Evolutionary conservation across 2,888 invertebrate genomes (phyloP).

Genomic region (Sesamia inferens): DNA sequence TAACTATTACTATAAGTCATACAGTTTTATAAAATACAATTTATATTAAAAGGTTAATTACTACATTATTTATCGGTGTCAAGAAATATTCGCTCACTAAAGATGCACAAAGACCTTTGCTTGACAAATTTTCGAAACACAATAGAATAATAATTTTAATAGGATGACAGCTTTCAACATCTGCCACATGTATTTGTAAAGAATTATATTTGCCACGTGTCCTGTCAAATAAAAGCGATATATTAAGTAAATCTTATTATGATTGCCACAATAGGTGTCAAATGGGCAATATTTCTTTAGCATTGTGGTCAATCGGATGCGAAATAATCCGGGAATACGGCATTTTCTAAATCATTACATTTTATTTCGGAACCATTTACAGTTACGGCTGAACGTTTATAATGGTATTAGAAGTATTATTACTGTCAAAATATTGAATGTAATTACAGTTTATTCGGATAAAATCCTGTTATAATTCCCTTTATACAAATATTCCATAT

Average conservation of each 20-base stretch:
- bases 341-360: conserved; percentile 63
- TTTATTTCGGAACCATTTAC: conserved; percentile 60
- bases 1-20: conserved; percentile 21
- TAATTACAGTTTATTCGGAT: conserved; percentile 36
- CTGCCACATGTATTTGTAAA: conserved; percentile 72
- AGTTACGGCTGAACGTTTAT: conserved; percentile 31
- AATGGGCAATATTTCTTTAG: conserved; percentile 77
- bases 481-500: conserved; percentile 9
- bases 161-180: conserved; percentile 76
- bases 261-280: conserved; percentile 84
- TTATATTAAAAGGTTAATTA: conserved; percentile 51
- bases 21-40: conserved; percentile 23
- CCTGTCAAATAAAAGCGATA: conserved; percentile 74
- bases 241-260: conserved; percentile 78
- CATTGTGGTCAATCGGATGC: conserved; percentile 75
- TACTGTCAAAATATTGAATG: conserved; percentile 61
- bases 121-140: conserved; percentile 75
- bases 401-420: conserved; percentile 49
- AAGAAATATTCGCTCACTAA: conserved; percentile 47
- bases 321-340: conserved; percentile 64
- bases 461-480: conserved; percentile 6
- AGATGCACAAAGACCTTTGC: conserved; percentile 51
- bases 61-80: conserved; percentile 46
- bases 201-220: conserved; percentile 82
- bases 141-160: conserved; percentile 70